A percentile compares a stretch with the other conserved stretches of the same genome.
Evolutionary conservation across 2,113 vertebrate genomes (phyloP).

Genomic region (Petroica traversi): DNA sequence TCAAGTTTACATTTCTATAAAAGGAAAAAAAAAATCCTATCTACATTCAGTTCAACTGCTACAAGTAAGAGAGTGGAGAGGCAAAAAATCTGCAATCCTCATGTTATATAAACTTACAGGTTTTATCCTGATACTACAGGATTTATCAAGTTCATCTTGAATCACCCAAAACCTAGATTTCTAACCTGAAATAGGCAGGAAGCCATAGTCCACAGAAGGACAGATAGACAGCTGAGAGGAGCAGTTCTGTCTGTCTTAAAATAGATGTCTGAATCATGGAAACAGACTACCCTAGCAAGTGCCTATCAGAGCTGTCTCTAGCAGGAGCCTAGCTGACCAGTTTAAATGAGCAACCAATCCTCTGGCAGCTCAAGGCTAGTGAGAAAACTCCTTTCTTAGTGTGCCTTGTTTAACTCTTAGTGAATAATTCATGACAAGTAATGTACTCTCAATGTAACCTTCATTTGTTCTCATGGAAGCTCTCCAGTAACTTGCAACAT

Average conservation of each 20-base stretch:
- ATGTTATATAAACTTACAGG: accelerated
- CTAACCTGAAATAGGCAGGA: background rate
- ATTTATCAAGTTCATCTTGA: background rate
- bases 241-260: background rate
- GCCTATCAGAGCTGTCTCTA: background rate
- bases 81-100: background rate
- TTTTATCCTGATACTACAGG: background rate
- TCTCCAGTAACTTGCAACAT: background rate
- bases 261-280: slow-evolving; percentile 2
- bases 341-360: background rate
- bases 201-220: background rate
- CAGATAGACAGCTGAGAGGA: background rate
- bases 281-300: background rate
- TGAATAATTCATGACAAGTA: slow-evolving; percentile 41
- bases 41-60: background rate
- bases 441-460: slow-evolving; percentile 19
- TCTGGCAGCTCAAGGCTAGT: background rate
- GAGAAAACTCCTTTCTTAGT: background rate
- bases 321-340: background rate
- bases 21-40: background rate
- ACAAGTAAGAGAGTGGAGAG: background rate
- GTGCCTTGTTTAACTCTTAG: background rate
- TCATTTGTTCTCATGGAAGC: background rate
- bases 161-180: background rate
- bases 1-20: background rate